phyloP scores from a whole-genome alignment of 2,113 vertebrate genomes.

The Cyphomyrus plagiostoma region DNA sequence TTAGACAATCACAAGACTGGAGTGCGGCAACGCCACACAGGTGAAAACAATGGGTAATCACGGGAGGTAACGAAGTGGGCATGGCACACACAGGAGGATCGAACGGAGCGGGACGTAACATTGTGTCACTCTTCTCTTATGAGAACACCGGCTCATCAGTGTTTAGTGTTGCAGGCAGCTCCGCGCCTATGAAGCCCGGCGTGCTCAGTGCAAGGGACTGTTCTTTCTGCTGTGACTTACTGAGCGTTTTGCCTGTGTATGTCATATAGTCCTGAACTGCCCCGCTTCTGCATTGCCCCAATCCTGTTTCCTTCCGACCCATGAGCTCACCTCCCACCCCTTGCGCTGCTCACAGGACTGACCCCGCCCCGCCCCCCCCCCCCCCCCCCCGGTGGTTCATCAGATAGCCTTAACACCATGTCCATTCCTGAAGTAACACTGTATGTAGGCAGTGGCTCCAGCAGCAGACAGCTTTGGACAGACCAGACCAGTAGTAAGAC shows the following conservation, averaged over 20 bases:
- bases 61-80: too few relatives aligned
- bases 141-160: not conserved
- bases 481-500: not conserved
- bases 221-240: not conserved
- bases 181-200: not conserved
- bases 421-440: constrained; percentile 32
- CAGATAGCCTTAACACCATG: constrained; percentile 29
- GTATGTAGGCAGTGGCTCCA: constrained; percentile 23
- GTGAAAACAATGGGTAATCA: too few relatives aligned
- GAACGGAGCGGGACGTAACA: too few relatives aligned
- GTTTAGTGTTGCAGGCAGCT: not conserved
- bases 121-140: not conserved
- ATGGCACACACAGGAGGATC: too few relatives aligned
- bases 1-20: too few relatives aligned
- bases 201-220: not conserved
- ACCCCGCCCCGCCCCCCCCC: not conserved
- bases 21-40: too few relatives aligned
- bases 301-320: not conserved
- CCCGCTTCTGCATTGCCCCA: not conserved
- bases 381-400: constrained; percentile 17
- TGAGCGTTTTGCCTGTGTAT: not conserved
- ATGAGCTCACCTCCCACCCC: not conserved
- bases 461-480: not conserved
- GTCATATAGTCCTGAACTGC: not conserved
- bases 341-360: not conserved